Percentiles rank a stretch among this genome's conserved stretches.
These are phyloP conservation scores for Mormyrus hasselquistii DNA, from an alignment of 2,797 vertebrate genomes.

Conservation along the genomic window DNA sequence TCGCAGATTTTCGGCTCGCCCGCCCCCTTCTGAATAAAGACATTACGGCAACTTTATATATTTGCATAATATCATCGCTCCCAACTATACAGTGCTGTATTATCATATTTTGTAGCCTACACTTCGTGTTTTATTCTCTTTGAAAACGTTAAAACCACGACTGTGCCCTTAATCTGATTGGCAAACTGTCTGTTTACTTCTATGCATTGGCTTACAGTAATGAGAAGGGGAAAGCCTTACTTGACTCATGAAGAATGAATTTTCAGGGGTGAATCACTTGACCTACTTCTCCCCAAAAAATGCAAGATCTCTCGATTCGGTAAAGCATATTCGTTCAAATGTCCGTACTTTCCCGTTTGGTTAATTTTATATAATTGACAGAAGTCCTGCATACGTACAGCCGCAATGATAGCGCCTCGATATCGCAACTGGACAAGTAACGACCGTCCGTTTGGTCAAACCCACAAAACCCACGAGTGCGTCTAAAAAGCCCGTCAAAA, in stretches of 20 bases:
- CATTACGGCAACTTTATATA: neutral
- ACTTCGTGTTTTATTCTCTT: neutral
- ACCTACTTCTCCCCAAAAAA: neutral
- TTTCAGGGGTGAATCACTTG: neutral
- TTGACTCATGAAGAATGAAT: neutral
- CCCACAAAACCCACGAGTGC: neutral
- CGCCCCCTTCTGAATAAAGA: slow-evolving; percentile 23
- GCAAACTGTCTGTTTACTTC: neutral
- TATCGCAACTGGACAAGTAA: neutral
- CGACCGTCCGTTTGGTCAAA: neutral
- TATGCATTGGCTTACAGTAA: neutral
- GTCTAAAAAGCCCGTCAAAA: neutral
- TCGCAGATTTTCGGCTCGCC: neutral
- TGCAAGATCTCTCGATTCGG: neutral
- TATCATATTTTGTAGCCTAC: neutral
- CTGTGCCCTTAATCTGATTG: neutral
- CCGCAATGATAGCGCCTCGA: neutral
- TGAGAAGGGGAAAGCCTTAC: neutral
- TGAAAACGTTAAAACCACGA: neutral
- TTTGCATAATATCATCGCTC: neutral
- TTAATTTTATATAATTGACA: neutral
- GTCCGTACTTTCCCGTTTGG: neutral
- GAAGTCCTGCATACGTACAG: neutral
- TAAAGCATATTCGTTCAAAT: neutral
- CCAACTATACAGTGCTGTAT: neutral